Percentiles rank a stretch among this genome's conserved stretches.
These are phyloP conservation scores for Calycopis cecrops DNA, from an alignment of 1,140 invertebrate species.

Conservation along the genomic window DNA sequence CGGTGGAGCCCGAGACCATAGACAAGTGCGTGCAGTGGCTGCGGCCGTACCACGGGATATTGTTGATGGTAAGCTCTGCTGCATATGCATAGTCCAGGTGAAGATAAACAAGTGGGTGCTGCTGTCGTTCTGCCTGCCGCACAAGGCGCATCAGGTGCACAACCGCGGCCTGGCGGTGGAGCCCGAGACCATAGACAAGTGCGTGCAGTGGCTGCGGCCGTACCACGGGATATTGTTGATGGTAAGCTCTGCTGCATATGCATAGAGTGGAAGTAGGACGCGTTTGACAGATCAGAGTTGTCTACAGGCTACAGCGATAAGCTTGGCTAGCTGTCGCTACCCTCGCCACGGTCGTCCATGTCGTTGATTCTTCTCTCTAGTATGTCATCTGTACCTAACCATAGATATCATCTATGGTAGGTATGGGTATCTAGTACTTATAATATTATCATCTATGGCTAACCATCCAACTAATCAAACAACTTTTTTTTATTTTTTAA, in stretches of 20 bases:
- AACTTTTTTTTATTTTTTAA: no score
- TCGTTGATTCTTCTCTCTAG: no score
- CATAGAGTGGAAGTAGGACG: conserved; percentile 84
- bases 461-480: no score
- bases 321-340: conserved; percentile 90
- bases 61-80: conserved; percentile 77
- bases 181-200: conserved; percentile 88
- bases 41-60: conserved; percentile 94
- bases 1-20: conserved; percentile 88
- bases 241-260: conserved; percentile 69
- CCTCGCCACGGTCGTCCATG: no score
- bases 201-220: conserved; percentile 88
- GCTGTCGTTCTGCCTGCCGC: conserved; percentile 95
- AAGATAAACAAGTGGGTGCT: conserved; percentile 91
- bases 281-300: no score
- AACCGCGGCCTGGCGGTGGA: conserved; percentile 86
- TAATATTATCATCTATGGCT: no score
- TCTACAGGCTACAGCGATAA: no score
- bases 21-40: conserved; percentile 88
- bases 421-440: no score
- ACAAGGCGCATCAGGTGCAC: conserved; percentile 92
- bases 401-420: no score
- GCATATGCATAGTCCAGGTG: conserved; percentile 85
- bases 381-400: no score
- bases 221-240: conserved; percentile 92